phyloP scores from a whole-genome alignment of 2,113 vertebrate genomes.

The Oryctolagus cuniculus region mOryCun1.1 NC_091434.1:135792001-135792500 shows the following conservation, averaged over 20 bases:
- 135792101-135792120: slow-evolving; percentile 41
- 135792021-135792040: background rate
- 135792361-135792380: slow-evolving; percentile 43
- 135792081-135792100: slow-evolving; percentile 40
- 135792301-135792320: slow-evolving; percentile 51
- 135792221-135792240: slow-evolving; percentile 74
- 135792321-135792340: slow-evolving; percentile 36
- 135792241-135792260: slow-evolving; percentile 55
- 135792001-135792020: background rate
- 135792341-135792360: slow-evolving; percentile 30
- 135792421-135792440: background rate
- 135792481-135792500: slow-evolving; percentile 67
- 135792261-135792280: slow-evolving; percentile 45
- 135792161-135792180: slow-evolving; percentile 61
- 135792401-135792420: slow-evolving; percentile 51
- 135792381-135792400: slow-evolving; percentile 16
- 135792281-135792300: slow-evolving; percentile 41
- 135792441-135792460: slow-evolving; percentile 54
- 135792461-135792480: background rate
- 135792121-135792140: slow-evolving; percentile 47
- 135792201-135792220: slow-evolving; percentile 69
- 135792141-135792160: slow-evolving; percentile 53
- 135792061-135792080: background rate
- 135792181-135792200: slow-evolving; percentile 82
- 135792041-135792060: background rate